A percentile compares a stretch with the other conserved stretches of the same genome.
These are phyloP conservation scores for Drosophila funebris DNA, from an alignment of 1,140 invertebrate species.

Conservation along the genomic window DNA sequence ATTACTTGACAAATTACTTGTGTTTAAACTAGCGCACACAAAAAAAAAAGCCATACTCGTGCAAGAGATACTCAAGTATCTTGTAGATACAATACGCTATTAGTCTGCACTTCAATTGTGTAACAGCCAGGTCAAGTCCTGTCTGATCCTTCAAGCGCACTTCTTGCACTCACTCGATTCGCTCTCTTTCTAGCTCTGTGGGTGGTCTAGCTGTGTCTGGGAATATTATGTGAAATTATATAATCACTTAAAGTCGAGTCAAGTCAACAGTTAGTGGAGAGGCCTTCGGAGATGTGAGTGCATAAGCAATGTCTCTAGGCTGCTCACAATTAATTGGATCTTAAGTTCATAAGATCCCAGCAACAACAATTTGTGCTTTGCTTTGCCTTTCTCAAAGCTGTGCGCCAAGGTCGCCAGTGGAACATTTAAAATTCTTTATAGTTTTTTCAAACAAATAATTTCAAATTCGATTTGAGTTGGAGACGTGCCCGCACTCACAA, in stretches of 20 bases:
- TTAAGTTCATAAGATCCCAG: slow-evolving; percentile 26
- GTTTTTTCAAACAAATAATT: slow-evolving; percentile 40
- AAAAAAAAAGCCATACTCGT: slow-evolving; percentile 1
- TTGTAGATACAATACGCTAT: background rate
- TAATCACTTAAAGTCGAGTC: background rate
- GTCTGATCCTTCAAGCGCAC: background rate
- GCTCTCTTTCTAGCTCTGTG: background rate
- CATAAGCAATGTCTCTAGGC: background rate
- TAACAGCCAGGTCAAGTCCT: slow-evolving; percentile 5
- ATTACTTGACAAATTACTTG: slow-evolving; percentile 27
- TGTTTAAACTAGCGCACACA: background rate
- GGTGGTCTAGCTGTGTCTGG: background rate
- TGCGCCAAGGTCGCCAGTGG: slow-evolving; percentile 52
- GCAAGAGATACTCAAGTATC: background rate
- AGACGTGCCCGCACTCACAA: slow-evolving; percentile 42
- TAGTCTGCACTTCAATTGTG: background rate
- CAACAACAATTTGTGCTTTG: slow-evolving; percentile 5
- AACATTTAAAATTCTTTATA: slow-evolving; percentile 78
- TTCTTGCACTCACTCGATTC: background rate
- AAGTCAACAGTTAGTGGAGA: background rate
- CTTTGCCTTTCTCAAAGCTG: slow-evolving; percentile 54
- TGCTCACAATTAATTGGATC: background rate
- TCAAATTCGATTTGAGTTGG: slow-evolving; percentile 10
- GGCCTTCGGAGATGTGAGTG: too few relatives aligned
- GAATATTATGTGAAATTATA: background rate